Base-by-base conservation (phyloP, 2,888 invertebrate species). In the Amphipoea lucens region DNA sequence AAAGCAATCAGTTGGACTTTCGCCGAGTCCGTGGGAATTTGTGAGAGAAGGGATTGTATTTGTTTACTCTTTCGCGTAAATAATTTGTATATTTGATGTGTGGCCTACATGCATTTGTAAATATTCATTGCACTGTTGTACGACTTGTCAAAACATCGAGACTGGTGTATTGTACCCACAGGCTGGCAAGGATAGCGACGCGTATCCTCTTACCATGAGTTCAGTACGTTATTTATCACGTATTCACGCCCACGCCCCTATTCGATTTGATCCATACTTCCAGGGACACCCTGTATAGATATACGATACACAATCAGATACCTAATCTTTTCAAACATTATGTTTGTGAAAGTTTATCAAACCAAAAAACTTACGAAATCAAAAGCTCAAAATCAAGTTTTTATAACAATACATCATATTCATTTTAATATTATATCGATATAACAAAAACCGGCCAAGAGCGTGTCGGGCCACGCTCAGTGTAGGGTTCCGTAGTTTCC, bases 11-110 rank as follows among this genome's bases (percentile, higher is more conserved):
- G 14, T 77, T 29, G 36, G 40, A 73, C 82, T 82, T 82, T 82
- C 82, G 77, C 77, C n/a, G 4, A 11, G 2, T 6, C 0, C 72
- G 82, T 82, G 82, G 51, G 82, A 82, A 9, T 20, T 42, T 69
- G 0, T n/a, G 9, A n/a, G 17, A 3, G 40, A 66, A n/a, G n/a
- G 1, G 14, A 65, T 80, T 51, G 40, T 42, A 23, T 81, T 57
- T 74, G n/a, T 79, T 36, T 72, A 51, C 0, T 54, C 11, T 66
- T 36, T 73, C 20, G 51, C 67, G 63, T 63, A 29, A 36, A 42
- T 29, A 6, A 17, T 23, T 57, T 42, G n/a, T n/a, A 40, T 67
- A 48, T 66, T 48, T 66, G 45, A 23, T 57, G 11, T 48, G 42
- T 45, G 29, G 4, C 51, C 29, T 45, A 36, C 62, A 73, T 57